Conservation (phyloP, 1,140 invertebrate species). For the Drosophila malerkotliana region DNA sequence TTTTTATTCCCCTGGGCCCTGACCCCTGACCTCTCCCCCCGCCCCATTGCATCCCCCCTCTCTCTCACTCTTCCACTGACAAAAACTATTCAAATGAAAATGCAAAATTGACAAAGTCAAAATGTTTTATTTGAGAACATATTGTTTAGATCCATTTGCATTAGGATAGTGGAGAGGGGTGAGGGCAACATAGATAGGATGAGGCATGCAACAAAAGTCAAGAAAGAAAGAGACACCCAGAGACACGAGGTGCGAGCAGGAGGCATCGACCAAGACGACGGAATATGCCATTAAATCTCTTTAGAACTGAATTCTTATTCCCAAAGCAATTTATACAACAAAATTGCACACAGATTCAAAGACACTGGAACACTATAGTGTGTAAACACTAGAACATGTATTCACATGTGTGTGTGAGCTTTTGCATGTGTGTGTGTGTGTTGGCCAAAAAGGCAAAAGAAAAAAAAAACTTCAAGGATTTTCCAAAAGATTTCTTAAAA, state of each 20-base stretch:
- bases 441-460: slow-evolving; percentile 4
- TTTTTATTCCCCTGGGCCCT: neutral
- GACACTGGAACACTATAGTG: too few relatives aligned
- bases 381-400: slow-evolving; percentile 11
- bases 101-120: slow-evolving; percentile 76
- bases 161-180: neutral
- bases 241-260: slow-evolving; percentile 3
- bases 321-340: slow-evolving; percentile 82
- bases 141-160: slow-evolving; percentile 50
- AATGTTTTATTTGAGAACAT: slow-evolving; percentile 66
- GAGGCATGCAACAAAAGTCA: slow-evolving; percentile 24
- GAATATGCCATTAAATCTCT: slow-evolving; percentile 79
- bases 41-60: neutral
- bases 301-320: slow-evolving; percentile 83
- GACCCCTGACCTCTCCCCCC: neutral
- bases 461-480: too few relatives aligned
- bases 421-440: neutral
- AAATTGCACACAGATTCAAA: slow-evolving; percentile 59
- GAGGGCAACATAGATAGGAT: too few relatives aligned
- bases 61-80: neutral
- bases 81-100: slow-evolving; percentile 46
- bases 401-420: neutral
- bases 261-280: slow-evolving; percentile 39
- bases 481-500: neutral
- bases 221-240: slow-evolving; percentile 19